Evolutionary conservation across 2,113 vertebrate genomes (phyloP), one percentile per base, ranked within the genome.

Genomic region (Phyllostomus hastatus): DNA sequence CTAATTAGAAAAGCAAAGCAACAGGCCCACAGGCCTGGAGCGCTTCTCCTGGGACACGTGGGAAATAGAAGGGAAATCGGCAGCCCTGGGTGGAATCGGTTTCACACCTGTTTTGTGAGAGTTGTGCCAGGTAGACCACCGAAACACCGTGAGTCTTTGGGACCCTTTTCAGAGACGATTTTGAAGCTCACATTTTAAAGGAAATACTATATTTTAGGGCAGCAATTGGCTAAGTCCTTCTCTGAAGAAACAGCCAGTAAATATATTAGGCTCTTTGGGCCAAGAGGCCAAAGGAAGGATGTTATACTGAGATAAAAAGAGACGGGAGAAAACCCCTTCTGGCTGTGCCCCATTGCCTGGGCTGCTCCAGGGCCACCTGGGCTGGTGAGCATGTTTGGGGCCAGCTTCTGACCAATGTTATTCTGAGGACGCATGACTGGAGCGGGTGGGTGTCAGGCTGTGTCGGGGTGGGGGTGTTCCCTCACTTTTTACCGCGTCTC

Each of bases 181-280:
- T 88, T 89, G 69, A 97, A 95, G 41, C 52, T 90, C 31, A 33
- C 28, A 16, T 89, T 88, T 86, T 73, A 89, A 93, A 82, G 16
- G 11, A 70, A 50, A 79, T 31, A 26, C 8, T 86, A 0, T 15
- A 38, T 57, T 95, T 79, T n/a, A 38, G 35, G 43, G 4, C 3
- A 61, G 9, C 1, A 1, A 7, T 22, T 43, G 50, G 4, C 31
- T 41, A 81, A 35, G 5, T 50, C 89, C 84, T 72, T 80, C 24
- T 50, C 59, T 50, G 31, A 33, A 33, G 31, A 7, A n/a, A 78
- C 0, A 33, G 12, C 26, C 20, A 52, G 43, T 87, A 80, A 75
- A 70, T 91, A 84, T 43, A 35, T 73, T 84, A 59, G 35, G 48
- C 5, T 69, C 33, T 61, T 33, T 46, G 9, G 7, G 5, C 33